phyloP scores from a whole-genome alignment of 2,888 invertebrate species.

The Melinaea menophilus region DNA sequence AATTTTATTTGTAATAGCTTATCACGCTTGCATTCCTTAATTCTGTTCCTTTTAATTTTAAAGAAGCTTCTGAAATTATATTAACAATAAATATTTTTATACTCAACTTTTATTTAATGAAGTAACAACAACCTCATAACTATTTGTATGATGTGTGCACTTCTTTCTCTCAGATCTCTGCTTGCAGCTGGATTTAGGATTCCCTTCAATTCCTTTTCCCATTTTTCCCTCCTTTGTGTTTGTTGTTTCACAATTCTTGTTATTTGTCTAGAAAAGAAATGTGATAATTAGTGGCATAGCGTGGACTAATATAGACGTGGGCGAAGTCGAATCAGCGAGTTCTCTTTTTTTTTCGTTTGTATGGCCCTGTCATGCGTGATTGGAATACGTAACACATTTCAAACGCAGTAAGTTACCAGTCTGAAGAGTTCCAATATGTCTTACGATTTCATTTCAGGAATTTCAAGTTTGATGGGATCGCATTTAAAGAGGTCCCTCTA shows the following conservation, averaged over 20 bases:
- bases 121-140: constrained; percentile 43
- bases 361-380: no score
- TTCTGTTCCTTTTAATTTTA: constrained; percentile 47
- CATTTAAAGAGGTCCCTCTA: no score
- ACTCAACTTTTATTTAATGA: constrained; percentile 1
- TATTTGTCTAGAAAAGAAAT: constrained; percentile 44
- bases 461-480: no score
- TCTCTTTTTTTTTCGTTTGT: no score
- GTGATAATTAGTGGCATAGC: no score
- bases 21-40: constrained; percentile 44
- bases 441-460: no score
- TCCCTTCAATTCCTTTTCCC: constrained; percentile 54
- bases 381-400: no score
- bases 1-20: constrained; percentile 45
- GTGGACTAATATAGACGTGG: no score
- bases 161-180: constrained; percentile 43
- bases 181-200: constrained; percentile 42
- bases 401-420: no score
- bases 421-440: no score
- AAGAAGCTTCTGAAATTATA: constrained; percentile 47
- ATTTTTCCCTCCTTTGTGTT: constrained; percentile 43
- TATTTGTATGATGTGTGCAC: constrained; percentile 51
- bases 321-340: no score
- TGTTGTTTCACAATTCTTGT: constrained; percentile 30
- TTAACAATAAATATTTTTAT: background rate